Base-by-base conservation (phyloP, 92 coral and sea anemone genomes). In the Virgularia gustaviana region DNA sequence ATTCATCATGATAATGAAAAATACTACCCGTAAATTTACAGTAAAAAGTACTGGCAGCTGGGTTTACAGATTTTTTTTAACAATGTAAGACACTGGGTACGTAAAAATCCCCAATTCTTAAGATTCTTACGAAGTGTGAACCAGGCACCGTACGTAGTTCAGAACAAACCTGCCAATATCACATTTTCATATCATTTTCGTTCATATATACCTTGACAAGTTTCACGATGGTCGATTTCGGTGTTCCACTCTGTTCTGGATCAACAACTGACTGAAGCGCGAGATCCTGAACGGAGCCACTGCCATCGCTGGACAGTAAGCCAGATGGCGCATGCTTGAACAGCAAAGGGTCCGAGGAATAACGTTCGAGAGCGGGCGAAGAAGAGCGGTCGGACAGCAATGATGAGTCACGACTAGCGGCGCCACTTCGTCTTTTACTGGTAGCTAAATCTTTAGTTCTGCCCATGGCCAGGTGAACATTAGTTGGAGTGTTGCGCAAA, bases 381-480 rank as follows among this genome's bases (percentile, higher is more conserved):
- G 31, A 2, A 20, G 60, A 23, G 45, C 75, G 61, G 29, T 68
- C 75, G 25, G 61, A 49, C n/a, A 1, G 30, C 13, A 49, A 23
- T 9, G 24, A 19, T 2, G 75, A 51, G 9, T 35, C 36, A 2
- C 55, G 57, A 15, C 59, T 0, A 6, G 44, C 61, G 9, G 75
- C 61, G 38, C 75, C 51, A 0, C 75, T 59, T 27, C 75, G 54
- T 49, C 51, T 68, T 15, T 47, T 36, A 27, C 33, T 47, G 36
- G 45, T 32, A 27, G 39, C 60, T n/a, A 53, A 59, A 9, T 68
- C 75, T 18, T 68, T 49, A 47, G 75, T 43, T 71, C 99, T 78
- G 38, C 99, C 99, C 8, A 94, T 83, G n/a, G 85, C 88, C 32
- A 94, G 73, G 34, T 89, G 87, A 18, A 94, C 99, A 28, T 80